Evolutionary conservation across 2,797 vertebrate genomes (phyloP), one percentile per base, ranked within the genome.

Genomic region (Taeniopygia guttata): DNA sequence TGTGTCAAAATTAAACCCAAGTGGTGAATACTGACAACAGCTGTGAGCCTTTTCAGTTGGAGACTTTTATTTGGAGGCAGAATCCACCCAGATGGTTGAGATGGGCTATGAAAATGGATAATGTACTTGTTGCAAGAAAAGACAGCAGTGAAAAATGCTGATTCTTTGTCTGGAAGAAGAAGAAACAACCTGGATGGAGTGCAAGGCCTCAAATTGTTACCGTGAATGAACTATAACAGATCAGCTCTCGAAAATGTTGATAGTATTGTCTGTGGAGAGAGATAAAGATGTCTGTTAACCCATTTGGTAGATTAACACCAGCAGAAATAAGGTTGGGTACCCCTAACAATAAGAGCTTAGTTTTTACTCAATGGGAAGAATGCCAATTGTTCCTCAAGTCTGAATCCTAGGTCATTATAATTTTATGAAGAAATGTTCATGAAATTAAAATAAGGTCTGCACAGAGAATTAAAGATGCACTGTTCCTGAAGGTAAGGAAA

Each of bases 391-490:
- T 91, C 45, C 58, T 92, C 54, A 92, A 62, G 46, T 69, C 76
- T 92, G 79, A 78, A 67, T 87, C 73, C 45, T 79, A 43, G 59
- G 34, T 91, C 70, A 63, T 95, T 93, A 90, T 60, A 81, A 77
- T 91, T 96, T 95, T 87, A 94, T 95, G 82, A 93, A 89, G 80
- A 95, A 89, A 29, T 13, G 16, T 62, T 89, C 85, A 86, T 87
- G 43, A 87, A 95, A 91, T 90, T 91, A 93, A 87, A 93, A 94
- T 83, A 72, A 87, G 43, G 40, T 86, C 55, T 93, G 96, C 89
- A 88, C 32, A 82, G 67, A 84, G 83, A 95, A 84, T 91, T 88
- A 25, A 63, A 86, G 67, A 88, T 73, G 27, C 55, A 20, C n/a
- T 81, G 10, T 75, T 92, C 59, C 59, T 86, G 22, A 87, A 93